Base-by-base conservation (phyloP, 2,888 invertebrate species). In the Agrotis puta region DNA sequence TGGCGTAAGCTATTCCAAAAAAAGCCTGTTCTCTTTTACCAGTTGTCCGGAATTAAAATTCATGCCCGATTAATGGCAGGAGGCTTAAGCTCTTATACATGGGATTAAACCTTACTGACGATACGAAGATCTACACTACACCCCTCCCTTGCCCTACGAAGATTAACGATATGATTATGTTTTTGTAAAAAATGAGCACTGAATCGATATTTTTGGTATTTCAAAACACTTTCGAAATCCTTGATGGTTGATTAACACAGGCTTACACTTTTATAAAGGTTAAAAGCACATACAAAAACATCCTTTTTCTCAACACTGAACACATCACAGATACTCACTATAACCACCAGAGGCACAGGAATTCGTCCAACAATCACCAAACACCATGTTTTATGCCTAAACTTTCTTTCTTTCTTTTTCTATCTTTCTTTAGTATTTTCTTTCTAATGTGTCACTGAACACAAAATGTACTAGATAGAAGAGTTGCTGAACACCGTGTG, bases 331-430 rank as follows among this genome's bases (percentile, higher is more conserved):
- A 62, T 75, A 67, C 67, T 67, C 57, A 65, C 64, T 58, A 78
- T 86, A 94, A 91, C 88, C 85, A 92, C 94, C 88, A 0, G 90
- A 89, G 16, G 91, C 81, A 66, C 93, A 92, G 33, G 56, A 56
- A 7, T n/a, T 33, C n/a, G 87, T 92, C 92, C 93, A 94, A 79
- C 95, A 95, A 75, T 95, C 95, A 69, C 92, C 93, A 77, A 95
- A 94, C 77, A 94, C 94, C 95, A 95, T 95, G 77, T 74, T 83
- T 57, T 18, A 6, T 14, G 5, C 33, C 24, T 50, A n/a, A 57
- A 39, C 14, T 39, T 69, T 14, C 13, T 24, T 45, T 45, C 16
- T 48, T n/a, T 22, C 7, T 22, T n/a, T 39, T 2, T 43, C 20
- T 18, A 33, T 54, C 54, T 54, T 27, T 54, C 6, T 56, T 56